These are phyloP conservation scores for Erithacus rubecula DNA, from an alignment of 2,797 vertebrate genomes.

Conservation along the genomic window DNA sequence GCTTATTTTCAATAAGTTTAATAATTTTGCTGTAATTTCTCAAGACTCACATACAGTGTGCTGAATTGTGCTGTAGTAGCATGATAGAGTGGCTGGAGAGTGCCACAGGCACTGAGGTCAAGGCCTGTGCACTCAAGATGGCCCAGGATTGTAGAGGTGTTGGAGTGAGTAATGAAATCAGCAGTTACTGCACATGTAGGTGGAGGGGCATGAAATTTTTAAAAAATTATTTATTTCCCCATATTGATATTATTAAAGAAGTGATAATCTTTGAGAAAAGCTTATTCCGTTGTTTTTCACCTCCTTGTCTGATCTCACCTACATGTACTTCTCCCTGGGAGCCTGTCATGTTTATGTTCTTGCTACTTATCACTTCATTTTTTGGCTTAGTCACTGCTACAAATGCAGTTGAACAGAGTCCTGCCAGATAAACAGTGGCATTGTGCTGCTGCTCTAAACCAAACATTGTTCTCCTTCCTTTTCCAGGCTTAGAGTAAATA, in stretches of 20 bases:
- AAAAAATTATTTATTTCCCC: background rate
- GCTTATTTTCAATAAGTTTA: background rate
- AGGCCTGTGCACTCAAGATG: background rate
- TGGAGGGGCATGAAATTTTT: fast-evolving
- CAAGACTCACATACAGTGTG: background rate
- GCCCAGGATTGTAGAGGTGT: background rate
- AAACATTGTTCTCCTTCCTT: background rate
- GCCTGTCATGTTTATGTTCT: background rate
- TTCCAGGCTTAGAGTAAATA: background rate
- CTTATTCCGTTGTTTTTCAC: fast-evolving
- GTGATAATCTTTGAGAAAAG: background rate
- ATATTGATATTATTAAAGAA: background rate
- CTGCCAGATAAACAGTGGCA: background rate
- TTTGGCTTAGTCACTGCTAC: background rate
- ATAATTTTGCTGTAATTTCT: background rate
- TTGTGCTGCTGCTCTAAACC: background rate
- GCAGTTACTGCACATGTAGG: background rate
- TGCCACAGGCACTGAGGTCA: background rate
- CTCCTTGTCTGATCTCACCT: background rate
- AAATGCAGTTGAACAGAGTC: background rate
- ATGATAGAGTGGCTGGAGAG: background rate
- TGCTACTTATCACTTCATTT: background rate
- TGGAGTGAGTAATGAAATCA: background rate
- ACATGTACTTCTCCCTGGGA: background rate
- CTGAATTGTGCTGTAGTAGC: background rate